Conservation (phyloP, 2,113 vertebrate species). For the Myxocyprinus asiaticus region DNA sequence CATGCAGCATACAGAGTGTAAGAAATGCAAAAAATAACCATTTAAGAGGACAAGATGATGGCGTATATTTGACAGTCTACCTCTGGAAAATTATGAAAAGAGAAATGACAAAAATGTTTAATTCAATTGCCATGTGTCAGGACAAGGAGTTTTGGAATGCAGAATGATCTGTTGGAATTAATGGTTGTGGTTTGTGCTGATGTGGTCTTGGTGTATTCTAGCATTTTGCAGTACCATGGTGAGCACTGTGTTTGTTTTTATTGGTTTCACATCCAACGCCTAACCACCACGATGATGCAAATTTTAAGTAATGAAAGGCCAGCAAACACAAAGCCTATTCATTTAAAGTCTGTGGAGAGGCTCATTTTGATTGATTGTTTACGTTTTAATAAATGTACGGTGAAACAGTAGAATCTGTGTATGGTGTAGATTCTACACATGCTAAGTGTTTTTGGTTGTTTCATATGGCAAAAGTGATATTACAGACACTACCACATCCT, state of each 20-base stretch:
- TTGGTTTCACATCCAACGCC: constrained; percentile 56
- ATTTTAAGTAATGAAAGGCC: constrained; percentile 57
- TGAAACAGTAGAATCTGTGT: neutral
- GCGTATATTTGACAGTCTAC: neutral
- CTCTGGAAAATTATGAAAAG: no score
- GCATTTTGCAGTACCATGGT: constrained; percentile 62
- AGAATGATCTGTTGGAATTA: constrained; percentile 8
- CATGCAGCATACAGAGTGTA: neutral
- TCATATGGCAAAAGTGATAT: constrained; percentile 18
- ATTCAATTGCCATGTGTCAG: neutral
- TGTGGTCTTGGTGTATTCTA: constrained; percentile 56
- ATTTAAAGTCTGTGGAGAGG: constrained; percentile 49
- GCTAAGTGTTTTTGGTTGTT: constrained; percentile 47
- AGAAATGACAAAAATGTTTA: neutral
- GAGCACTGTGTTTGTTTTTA: constrained; percentile 66
- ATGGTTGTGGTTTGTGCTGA: constrained; percentile 54
- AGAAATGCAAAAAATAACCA: neutral
- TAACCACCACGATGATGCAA: constrained; percentile 49
- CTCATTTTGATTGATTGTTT: constrained; percentile 21
- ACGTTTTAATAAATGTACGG: neutral
- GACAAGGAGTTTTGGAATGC: neutral
- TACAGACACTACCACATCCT: constrained; percentile 42
- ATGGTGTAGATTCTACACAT: neutral
- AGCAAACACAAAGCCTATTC: constrained; percentile 63
- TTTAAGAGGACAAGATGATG: neutral